Evolutionary conservation across 2,888 invertebrate species (phyloP).

Genomic region (Neocrepidodera transversa): DNA sequence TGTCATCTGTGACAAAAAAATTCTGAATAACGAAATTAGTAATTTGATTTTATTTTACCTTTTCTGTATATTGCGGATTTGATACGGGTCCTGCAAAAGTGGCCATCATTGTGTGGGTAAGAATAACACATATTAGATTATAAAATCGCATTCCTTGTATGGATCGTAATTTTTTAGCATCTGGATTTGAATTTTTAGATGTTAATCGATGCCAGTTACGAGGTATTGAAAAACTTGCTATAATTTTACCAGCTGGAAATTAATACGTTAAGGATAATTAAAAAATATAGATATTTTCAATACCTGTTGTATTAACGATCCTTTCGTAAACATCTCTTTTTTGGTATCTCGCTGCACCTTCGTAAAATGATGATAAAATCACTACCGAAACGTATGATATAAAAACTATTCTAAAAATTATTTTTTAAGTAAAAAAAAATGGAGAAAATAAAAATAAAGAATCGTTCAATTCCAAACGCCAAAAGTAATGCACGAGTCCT

Average conservation of each 20-base stretch:
- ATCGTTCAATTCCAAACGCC: no score
- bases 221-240: conserved; percentile 43
- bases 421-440: no score
- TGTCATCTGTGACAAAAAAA: conserved; percentile 37
- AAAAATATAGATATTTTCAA: not conserved
- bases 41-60: conserved; percentile 36
- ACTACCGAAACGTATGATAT: conserved; percentile 39
- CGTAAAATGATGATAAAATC: conserved; percentile 42
- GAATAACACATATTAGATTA: conserved; percentile 48
- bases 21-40: not conserved
- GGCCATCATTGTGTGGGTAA: conserved; percentile 47
- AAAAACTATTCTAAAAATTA: conserved; percentile 31
- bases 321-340: conserved; percentile 31
- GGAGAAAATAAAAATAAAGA: no score
- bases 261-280: no score
- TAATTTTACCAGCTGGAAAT: conserved; percentile 42
- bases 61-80: conserved; percentile 47
- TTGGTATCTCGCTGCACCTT: conserved; percentile 38
- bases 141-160: conserved; percentile 50
- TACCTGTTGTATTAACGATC: conserved; percentile 15
- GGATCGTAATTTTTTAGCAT: conserved; percentile 41
- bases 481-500: no score
- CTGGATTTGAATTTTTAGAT: conserved; percentile 32
- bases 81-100: conserved; percentile 44
- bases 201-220: conserved; percentile 44